Percentiles rank a stretch among this genome's conserved stretches.
Evolutionary conservation across 2,888 invertebrate species (phyloP).

Genomic region (Pedicia rivosa): DNA sequence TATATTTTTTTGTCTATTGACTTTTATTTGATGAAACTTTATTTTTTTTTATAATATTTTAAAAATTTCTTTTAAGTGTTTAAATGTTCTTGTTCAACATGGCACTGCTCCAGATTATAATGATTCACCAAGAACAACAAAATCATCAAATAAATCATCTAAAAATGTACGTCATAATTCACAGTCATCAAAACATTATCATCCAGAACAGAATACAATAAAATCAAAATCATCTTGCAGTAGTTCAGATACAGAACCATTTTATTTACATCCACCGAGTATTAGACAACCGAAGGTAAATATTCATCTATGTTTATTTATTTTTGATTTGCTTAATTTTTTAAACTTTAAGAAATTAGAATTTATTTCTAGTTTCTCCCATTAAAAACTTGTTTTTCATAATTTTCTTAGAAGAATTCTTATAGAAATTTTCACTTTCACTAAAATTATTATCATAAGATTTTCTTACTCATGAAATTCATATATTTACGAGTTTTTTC

Average conservation of each 20-base stretch:
- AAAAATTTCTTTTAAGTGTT: conserved; percentile 39
- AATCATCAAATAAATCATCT: conserved; percentile 12
- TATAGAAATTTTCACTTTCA: no score
- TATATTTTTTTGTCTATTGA: conserved; percentile 22
- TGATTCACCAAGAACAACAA: conserved; percentile 24
- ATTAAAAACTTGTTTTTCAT: no score
- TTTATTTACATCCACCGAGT: conserved; percentile 60
- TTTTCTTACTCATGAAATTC: no score
- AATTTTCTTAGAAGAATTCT: no score
- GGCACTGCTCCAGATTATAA: conserved; percentile 53
- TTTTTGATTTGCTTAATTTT: no score
- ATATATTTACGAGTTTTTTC: no score
- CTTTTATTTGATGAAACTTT: neutral
- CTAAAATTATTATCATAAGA: no score
- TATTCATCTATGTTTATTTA: no score
- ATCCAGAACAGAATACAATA: conserved; percentile 22
- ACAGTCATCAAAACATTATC: neutral
- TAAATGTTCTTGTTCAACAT: conserved; percentile 66
- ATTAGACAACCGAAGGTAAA: neutral
- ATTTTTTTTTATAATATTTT: neutral
- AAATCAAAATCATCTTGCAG: conserved; percentile 29
- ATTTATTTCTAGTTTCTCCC: no score
- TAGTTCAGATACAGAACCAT: conserved; percentile 42
- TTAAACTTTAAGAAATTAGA: no score
- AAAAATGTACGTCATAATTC: conserved; percentile 1